These are phyloP conservation scores for Rattus norvegicus DNA, from an alignment of 2,113 vertebrate genomes.

Conservation along the genomic window DNA sequence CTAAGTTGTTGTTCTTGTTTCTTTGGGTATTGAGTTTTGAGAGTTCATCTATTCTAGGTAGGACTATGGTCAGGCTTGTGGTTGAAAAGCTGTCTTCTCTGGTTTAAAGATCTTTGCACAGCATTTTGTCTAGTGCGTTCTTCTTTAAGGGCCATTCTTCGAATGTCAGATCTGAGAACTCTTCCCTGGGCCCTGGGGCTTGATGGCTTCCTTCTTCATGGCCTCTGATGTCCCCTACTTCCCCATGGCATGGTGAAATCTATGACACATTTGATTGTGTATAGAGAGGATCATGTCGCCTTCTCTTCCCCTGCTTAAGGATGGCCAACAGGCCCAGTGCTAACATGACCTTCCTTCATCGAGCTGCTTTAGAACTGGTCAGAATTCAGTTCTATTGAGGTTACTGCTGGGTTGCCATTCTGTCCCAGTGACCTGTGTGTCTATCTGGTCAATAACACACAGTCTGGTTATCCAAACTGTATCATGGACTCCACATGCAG, in stretches of 20 bases:
- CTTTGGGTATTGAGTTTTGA: background rate
- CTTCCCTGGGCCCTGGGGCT: background rate
- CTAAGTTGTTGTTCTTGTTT: background rate
- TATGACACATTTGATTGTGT: background rate
- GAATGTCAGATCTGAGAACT: background rate
- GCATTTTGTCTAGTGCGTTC: background rate
- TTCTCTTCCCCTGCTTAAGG: background rate
- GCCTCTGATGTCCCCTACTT: background rate
- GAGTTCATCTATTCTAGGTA: constrained; percentile 16
- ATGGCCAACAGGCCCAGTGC: background rate
- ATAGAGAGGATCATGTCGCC: background rate
- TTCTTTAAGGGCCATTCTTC: background rate
- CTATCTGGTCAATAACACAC: background rate
- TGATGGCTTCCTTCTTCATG: background rate
- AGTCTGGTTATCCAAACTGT: background rate
- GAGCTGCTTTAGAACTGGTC: background rate
- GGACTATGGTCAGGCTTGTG: background rate
- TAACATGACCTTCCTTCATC: background rate
- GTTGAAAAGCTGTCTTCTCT: background rate
- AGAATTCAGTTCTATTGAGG: background rate
- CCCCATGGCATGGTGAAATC: constrained; percentile 16
- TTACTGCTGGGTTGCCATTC: background rate
- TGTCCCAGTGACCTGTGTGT: background rate
- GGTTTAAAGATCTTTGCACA: background rate
- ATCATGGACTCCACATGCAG: background rate